A percentile compares a stretch with the other conserved stretches of the same genome.
Evolutionary conservation across 2,888 invertebrate species (phyloP).

Genomic region (Dasypolia templi): DNA sequence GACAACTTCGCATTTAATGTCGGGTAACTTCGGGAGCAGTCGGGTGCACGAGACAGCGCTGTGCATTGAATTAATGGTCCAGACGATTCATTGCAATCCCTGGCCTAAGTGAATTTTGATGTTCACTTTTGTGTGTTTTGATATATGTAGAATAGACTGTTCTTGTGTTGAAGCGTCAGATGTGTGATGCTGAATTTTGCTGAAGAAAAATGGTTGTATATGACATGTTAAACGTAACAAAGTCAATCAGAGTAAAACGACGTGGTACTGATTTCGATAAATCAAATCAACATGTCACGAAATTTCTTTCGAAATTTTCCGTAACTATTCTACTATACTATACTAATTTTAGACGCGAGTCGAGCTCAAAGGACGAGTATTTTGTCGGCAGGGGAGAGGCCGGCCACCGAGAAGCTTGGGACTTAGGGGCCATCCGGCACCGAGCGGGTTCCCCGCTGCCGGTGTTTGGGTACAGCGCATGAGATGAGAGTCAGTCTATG

Average conservation of each 20-base stretch:
- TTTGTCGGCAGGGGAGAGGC: too few relatives aligned
- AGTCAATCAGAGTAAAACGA: not conserved
- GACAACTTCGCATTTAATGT: slow-evolving; percentile 28
- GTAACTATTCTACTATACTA: too few relatives aligned
- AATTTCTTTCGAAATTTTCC: too few relatives aligned
- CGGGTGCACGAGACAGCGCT: slow-evolving; percentile 61
- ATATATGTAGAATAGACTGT: slow-evolving; percentile 4
- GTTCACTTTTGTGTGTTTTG: slow-evolving; percentile 41
- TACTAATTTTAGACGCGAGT: too few relatives aligned
- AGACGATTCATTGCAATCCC: slow-evolving; percentile 33
- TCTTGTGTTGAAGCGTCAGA: slow-evolving; percentile 9
- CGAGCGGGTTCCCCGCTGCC: too few relatives aligned
- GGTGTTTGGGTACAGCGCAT: too few relatives aligned
- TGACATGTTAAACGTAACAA: too few relatives aligned
- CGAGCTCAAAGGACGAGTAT: too few relatives aligned
- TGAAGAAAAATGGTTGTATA: not conserved
- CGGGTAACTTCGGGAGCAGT: slow-evolving; percentile 33
- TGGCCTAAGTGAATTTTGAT: slow-evolving; percentile 68
- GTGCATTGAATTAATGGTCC: slow-evolving; percentile 66
- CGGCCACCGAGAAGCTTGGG: too few relatives aligned
- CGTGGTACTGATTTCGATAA: not conserved
- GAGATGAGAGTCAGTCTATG: too few relatives aligned
- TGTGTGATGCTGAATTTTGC: not conserved
- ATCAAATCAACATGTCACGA: too few relatives aligned
- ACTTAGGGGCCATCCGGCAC: too few relatives aligned